These are phyloP conservation scores for Eustalomyia histrio DNA, from an alignment of 2,888 invertebrate genomes.

Conservation along the genomic window DNA sequence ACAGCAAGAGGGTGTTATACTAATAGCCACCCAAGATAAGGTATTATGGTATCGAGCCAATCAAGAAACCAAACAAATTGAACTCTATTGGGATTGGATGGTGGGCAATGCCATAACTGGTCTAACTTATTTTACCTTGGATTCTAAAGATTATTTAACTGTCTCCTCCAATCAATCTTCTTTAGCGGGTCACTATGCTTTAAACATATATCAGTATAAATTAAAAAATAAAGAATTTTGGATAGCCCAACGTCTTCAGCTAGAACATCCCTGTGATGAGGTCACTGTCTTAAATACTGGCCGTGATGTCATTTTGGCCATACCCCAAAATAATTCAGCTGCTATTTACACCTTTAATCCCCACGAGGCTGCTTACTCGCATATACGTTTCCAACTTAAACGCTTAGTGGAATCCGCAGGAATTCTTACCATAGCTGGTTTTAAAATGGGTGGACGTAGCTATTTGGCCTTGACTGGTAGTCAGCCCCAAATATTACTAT, in stretches of 20 bases:
- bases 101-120: slow-evolving; percentile 68
- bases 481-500: slow-evolving; percentile 76
- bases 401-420: slow-evolving; percentile 70
- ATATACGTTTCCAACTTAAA: slow-evolving; percentile 66
- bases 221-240: slow-evolving; percentile 73
- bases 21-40: slow-evolving; percentile 69
- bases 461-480: slow-evolving; percentile 77
- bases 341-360: slow-evolving; percentile 73
- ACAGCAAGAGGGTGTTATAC: slow-evolving; percentile 70
- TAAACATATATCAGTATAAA: slow-evolving; percentile 75
- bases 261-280: slow-evolving; percentile 69
- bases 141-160: slow-evolving; percentile 70
- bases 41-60: slow-evolving; percentile 74
- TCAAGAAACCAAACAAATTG: slow-evolving; percentile 46
- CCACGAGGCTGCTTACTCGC: slow-evolving; percentile 63
- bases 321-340: slow-evolving; percentile 73
- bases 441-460: slow-evolving; percentile 78
- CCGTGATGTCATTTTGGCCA: slow-evolving; percentile 74
- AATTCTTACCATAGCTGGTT: slow-evolving; percentile 73
- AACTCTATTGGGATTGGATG: slow-evolving; percentile 74
- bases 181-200: slow-evolving; percentile 60
- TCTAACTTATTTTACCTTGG: slow-evolving; percentile 70
- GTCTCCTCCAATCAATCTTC: slow-evolving; percentile 68
- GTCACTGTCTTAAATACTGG: slow-evolving; percentile 75
- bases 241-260: slow-evolving; percentile 74